A percentile compares a stretch with the other conserved stretches of the same genome.
Evolutionary conservation across 2,888 invertebrate species (phyloP).

Genomic region (Agonum fuliginosum): DNA sequence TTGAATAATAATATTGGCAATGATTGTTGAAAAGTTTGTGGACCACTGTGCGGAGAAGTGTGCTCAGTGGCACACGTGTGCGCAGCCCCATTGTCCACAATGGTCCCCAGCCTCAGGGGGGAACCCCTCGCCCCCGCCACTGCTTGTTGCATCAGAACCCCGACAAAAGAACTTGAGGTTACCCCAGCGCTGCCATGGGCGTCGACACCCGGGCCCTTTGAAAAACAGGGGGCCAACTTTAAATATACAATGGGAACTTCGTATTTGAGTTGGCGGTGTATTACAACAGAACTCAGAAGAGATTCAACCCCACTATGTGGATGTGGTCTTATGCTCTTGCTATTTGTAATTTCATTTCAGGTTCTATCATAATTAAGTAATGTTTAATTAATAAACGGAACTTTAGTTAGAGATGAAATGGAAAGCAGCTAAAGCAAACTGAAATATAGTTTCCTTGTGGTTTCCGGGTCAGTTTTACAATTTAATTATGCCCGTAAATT

Average conservation of each 20-base stretch:
- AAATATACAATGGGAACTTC: conserved; percentile 53
- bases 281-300: conserved; percentile 26
- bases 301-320: not conserved
- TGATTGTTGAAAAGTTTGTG: not conserved
- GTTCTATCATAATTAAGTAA: conserved; percentile 38
- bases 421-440: conserved; percentile 7
- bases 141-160: conserved; percentile 40
- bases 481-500: too few species aligned
- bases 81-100: conserved; percentile 46
- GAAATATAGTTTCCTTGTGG: conserved; percentile 15
- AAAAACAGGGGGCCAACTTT: conserved; percentile 55
- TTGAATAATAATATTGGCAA: not conserved
- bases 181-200: conserved; percentile 48
- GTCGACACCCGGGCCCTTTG: conserved; percentile 27
- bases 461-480: not conserved
- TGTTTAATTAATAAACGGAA: conserved; percentile 49
- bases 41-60: not conserved
- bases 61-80: conserved; percentile 46
- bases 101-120: not conserved
- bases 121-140: not conserved
- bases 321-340: conserved; percentile 5
- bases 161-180: conserved; percentile 55
- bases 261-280: conserved; percentile 52
- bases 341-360: conserved; percentile 46
- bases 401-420: conserved; percentile 22